Percentiles rank a stretch among this genome's conserved stretches.
Conservation (phyloP, 2,888 invertebrate species). For the Yponomeuta malinellus region DNA sequence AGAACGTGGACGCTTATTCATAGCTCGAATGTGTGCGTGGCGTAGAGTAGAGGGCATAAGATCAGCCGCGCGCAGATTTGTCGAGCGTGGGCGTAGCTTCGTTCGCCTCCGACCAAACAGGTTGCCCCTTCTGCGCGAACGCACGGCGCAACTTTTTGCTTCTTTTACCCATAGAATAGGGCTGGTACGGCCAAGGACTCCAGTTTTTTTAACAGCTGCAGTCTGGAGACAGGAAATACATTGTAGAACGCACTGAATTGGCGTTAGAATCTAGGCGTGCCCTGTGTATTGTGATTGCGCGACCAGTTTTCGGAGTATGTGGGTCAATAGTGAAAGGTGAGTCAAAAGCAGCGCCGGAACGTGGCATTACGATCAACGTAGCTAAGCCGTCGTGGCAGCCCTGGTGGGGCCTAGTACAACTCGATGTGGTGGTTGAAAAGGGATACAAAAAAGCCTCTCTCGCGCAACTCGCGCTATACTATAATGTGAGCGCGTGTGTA, state of each 20-base stretch:
- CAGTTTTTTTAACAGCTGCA: conserved; percentile 21
- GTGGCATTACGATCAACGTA: neutral
- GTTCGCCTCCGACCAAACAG: conserved; percentile 59
- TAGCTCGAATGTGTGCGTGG: conserved; percentile 22
- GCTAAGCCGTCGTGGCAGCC: conserved; percentile 34
- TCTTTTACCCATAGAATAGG: conserved; percentile 56
- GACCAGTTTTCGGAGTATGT: conserved; percentile 71
- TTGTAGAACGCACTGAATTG: conserved; percentile 14
- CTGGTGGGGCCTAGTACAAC: conserved; percentile 55
- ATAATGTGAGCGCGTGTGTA: conserved; percentile 26
- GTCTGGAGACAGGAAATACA: conserved; percentile 26
- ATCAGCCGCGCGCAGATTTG: conserved; percentile 62
- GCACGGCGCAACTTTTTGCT: conserved; percentile 33
- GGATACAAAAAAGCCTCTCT: conserved; percentile 59
- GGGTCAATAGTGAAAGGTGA: conserved; percentile 72
- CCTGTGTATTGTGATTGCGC: conserved; percentile 56
- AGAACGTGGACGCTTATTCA: conserved; percentile 12
- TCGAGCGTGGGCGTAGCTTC: conserved; percentile 60
- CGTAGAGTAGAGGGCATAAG: conserved; percentile 29
- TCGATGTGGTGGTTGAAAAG: conserved; percentile 58
- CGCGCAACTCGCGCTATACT: conserved; percentile 34
- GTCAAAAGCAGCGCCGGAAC: conserved; percentile 26
- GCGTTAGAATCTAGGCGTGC: conserved; percentile 18
- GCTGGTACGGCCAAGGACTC: conserved; percentile 33
- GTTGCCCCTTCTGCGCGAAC: conserved; percentile 40